Percentiles rank a stretch among this genome's conserved stretches.
Evolutionary conservation across 1,140 invertebrate genomes (phyloP).

Genomic region (Proales similis): DNA sequence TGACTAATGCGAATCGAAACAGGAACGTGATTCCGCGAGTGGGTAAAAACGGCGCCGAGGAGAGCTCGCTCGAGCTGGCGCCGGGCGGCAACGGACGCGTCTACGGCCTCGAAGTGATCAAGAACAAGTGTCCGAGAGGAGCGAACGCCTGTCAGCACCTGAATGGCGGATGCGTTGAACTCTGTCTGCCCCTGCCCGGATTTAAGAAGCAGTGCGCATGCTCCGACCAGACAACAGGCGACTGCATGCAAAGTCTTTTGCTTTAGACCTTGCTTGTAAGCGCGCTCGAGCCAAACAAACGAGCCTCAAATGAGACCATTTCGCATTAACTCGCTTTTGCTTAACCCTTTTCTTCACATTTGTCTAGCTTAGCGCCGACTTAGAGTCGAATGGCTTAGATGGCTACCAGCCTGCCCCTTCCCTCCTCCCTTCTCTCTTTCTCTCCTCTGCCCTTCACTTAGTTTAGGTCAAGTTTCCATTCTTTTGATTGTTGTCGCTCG

Average conservation of each 20-base stretch:
- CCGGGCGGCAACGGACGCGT: constrained; percentile 31
- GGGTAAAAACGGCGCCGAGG: constrained; percentile 17
- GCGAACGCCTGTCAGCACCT: constrained; percentile 24
- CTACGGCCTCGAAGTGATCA: constrained; percentile 27
- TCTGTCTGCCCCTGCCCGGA: constrained; percentile 28
- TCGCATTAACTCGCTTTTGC: no score
- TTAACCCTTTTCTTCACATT: no score
- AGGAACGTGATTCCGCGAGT: constrained; percentile 31
- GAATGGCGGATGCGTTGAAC: constrained; percentile 31
- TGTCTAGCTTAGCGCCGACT: no score
- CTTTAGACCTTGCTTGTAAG: no score
- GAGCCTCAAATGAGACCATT: no score
- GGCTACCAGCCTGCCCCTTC: no score
- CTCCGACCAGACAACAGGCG: constrained; percentile 22
- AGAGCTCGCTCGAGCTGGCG: constrained; percentile 5
- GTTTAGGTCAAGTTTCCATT: no score
- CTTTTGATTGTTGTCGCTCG: no score
- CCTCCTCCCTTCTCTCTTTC: no score
- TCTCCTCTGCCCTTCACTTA: no score
- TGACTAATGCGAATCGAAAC: background rate
- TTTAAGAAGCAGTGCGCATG: constrained; percentile 34
- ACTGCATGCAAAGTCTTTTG: constrained; percentile 35
- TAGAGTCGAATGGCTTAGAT: no score
- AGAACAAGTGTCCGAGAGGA: constrained; percentile 36
- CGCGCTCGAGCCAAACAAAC: no score